phyloP scores from a whole-genome alignment of 2,113 vertebrate species.

The Bothrops jararaca region DNA sequence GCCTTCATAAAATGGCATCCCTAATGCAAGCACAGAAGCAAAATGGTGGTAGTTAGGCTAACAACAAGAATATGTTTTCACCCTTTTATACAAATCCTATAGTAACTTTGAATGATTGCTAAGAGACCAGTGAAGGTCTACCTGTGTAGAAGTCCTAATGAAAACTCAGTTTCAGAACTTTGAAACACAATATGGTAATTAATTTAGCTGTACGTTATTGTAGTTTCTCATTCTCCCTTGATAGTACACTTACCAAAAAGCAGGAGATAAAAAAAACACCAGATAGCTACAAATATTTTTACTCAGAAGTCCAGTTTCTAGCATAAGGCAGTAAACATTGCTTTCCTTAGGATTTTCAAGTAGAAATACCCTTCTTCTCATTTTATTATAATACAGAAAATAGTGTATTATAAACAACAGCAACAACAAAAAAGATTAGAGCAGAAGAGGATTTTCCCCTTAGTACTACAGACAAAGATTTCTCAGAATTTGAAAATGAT shows the following conservation, averaged over 20 bases:
- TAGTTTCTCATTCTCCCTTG: not conserved
- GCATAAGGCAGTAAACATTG: not conserved
- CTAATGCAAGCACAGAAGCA: too few species aligned
- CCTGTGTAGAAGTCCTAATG: not conserved
- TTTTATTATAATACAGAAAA: not conserved
- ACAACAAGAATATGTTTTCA: too few species aligned
- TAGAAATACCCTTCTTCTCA: not conserved
- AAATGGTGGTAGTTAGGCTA: too few species aligned
- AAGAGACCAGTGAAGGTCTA: not conserved
- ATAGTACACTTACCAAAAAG: not conserved
- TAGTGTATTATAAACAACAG: not conserved
- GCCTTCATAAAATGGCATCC: too few species aligned
- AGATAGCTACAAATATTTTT: not conserved
- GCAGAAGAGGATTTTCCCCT: not conserved
- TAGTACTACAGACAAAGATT: constrained; percentile 23
- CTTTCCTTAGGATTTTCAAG: not conserved
- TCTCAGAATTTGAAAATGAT: constrained; percentile 34
- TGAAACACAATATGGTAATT: not conserved
- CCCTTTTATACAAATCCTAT: too few species aligned
- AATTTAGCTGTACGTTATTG: not conserved
- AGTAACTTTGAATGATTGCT: not conserved
- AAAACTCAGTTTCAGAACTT: not conserved
- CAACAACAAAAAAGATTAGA: not conserved
- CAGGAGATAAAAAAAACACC: not conserved
- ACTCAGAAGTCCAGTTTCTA: not conserved